Conservation (phyloP, 2,888 invertebrate species). For the Stenichneumon culpator region DNA sequence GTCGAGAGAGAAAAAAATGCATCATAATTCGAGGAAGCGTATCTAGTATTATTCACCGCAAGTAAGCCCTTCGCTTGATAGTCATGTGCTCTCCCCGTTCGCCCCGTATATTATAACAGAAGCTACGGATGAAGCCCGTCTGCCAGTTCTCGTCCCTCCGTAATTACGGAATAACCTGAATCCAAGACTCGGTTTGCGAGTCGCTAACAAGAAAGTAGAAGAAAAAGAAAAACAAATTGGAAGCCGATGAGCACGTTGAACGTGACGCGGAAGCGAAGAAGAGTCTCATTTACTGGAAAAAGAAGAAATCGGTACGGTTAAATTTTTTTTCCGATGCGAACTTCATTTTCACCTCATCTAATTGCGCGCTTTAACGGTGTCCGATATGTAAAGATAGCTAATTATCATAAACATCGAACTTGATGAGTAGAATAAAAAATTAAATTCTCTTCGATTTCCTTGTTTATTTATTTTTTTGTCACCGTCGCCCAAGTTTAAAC, state of each 20-base stretch:
- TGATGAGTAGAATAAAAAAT: not conserved
- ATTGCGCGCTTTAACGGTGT: not conserved
- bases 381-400: not conserved
- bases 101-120: slow-evolving; percentile 59
- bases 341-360: not conserved
- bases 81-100: slow-evolving; percentile 31
- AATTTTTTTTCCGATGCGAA: not conserved
- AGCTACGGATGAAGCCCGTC: slow-evolving; percentile 65
- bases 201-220: slow-evolving; percentile 3
- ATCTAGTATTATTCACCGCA: slow-evolving; percentile 11
- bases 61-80: slow-evolving; percentile 41
- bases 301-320: not conserved
- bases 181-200: slow-evolving; percentile 42
- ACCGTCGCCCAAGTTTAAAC: too few relatives aligned
- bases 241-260: slow-evolving; percentile 5
- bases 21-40: slow-evolving; percentile 33
- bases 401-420: not conserved
- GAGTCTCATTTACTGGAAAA: not conserved
- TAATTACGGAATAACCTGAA: slow-evolving; percentile 65
- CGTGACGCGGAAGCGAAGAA: not conserved
- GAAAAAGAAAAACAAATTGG: not conserved
- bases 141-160: slow-evolving; percentile 49
- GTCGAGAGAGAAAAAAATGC: slow-evolving; percentile 23
- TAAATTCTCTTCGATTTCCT: too few relatives aligned
- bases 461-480: too few relatives aligned